Percentiles rank a stretch among this genome's conserved stretches.
Conservation (phyloP, 1,140 invertebrate genomes). For the Daktulosphaira vitifoliae region DNA sequence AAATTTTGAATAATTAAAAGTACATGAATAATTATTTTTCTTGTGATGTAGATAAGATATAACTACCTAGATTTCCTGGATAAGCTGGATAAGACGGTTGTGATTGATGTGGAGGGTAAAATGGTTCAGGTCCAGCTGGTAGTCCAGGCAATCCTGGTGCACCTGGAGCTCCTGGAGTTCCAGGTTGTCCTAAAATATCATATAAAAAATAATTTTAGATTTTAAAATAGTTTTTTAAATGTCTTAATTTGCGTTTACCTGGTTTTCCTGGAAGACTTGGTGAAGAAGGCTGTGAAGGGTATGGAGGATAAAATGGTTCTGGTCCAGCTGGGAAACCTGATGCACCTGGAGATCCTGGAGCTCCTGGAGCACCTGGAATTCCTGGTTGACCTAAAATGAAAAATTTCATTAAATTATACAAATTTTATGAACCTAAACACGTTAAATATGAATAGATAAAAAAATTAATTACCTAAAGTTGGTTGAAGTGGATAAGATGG, state of each 20-base stretch:
- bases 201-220: too few species aligned
- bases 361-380: background rate
- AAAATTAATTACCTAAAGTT: too few species aligned
- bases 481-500: background rate
- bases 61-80: slow-evolving; percentile 38
- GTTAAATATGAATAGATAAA: too few species aligned
- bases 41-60: too few species aligned
- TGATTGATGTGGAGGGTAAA: slow-evolving; percentile 28
- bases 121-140: slow-evolving; percentile 33
- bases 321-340: slow-evolving; percentile 34
- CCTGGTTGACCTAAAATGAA: too few species aligned
- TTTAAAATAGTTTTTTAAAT: too few species aligned
- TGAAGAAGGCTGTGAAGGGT: slow-evolving; percentile 31
- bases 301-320: slow-evolving; percentile 35
- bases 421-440: too few species aligned
- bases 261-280: slow-evolving; percentile 34
- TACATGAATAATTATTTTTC: too few species aligned
- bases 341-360: slow-evolving; percentile 31
- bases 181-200: too few species aligned
- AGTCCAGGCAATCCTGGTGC: slow-evolving; percentile 26
- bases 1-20: too few species aligned
- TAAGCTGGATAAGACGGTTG: slow-evolving; percentile 36
- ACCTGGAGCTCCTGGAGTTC: slow-evolving; percentile 12
- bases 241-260: too few species aligned
- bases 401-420: too few species aligned